Conservation (phyloP, 2,113 vertebrate genomes). For the Toxostoma redivivum region DNA sequence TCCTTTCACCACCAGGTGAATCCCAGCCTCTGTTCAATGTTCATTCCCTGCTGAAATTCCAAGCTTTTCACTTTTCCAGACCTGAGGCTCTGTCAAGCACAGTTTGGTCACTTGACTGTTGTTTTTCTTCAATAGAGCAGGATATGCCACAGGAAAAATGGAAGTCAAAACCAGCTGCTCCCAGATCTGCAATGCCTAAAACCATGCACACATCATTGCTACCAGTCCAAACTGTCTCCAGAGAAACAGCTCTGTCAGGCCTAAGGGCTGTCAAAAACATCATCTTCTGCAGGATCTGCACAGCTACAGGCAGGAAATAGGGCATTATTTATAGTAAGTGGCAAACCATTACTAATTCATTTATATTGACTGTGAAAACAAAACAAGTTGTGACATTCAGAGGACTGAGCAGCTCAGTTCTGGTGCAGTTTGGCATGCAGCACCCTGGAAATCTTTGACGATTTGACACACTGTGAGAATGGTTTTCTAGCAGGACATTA, state of each 20-base stretch:
- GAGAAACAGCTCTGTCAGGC: neutral
- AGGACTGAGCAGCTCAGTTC: constrained; percentile 21
- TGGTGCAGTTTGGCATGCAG: constrained; percentile 41
- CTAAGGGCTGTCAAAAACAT: neutral
- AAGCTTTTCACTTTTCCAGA: neutral
- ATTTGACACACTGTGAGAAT: neutral
- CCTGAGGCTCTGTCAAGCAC: neutral
- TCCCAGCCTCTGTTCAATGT: neutral
- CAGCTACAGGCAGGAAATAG: constrained; percentile 31
- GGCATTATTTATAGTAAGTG: constrained; percentile 66
- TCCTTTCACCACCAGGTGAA: neutral
- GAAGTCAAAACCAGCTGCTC: neutral
- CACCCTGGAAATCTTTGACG: constrained; percentile 19
- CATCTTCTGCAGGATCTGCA: neutral
- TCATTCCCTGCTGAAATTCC: neutral
- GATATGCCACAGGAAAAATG: neutral
- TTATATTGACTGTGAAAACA: constrained; percentile 19
- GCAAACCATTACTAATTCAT: constrained; percentile 46
- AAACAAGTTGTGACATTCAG: constrained; percentile 30
- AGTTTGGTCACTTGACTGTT: neutral
- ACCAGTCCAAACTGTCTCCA: neutral
- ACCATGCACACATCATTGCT: neutral
- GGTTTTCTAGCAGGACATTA: neutral
- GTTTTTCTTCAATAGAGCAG: neutral
- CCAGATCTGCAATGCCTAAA: neutral